phyloP scores from a whole-genome alignment of 2,888 invertebrate species.

The Tolmerus cingulatus region DNA sequence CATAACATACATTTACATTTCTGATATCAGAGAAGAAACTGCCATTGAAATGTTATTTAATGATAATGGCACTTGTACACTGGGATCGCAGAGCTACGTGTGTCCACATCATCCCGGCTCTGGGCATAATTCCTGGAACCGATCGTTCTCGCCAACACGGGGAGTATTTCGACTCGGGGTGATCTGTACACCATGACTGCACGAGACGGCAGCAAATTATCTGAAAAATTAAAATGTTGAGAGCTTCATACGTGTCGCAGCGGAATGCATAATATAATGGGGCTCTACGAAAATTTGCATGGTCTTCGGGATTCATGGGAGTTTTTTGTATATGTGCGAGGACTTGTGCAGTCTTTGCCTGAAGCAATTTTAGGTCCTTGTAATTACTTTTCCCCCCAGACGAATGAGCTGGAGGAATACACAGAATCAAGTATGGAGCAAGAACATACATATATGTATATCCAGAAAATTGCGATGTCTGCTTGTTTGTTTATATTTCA shows the following conservation, averaged over 20 bases:
- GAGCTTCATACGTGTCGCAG: constrained; percentile 29
- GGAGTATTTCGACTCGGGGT: not conserved
- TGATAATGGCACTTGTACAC: not conserved
- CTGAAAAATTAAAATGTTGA: constrained; percentile 37
- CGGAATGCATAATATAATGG: constrained; percentile 9
- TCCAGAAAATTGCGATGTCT: constrained; percentile 40
- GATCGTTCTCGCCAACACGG: not conserved
- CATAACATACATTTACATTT: not conserved
- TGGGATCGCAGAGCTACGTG: not conserved
- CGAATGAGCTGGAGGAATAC: not conserved
- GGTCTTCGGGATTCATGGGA: not conserved
- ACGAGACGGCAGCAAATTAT: constrained; percentile 16
- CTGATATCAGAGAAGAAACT: not conserved
- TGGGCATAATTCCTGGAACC: not conserved
- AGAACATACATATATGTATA: no score
- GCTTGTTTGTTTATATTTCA: constrained; percentile 37
- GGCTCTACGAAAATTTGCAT: constrained; percentile 12
- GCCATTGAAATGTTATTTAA: not conserved
- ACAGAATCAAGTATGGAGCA: constrained; percentile 15
- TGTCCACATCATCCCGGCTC: no score
- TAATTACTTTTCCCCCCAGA: constrained; percentile 40
- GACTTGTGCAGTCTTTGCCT: constrained; percentile 19
- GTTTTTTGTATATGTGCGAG: not conserved
- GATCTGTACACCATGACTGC: not conserved
- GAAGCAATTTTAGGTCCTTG: constrained; percentile 36